Evolutionary conservation across 2,797 vertebrate genomes (phyloP).

Genomic region (Neosilurus hyrtlii): DNA sequence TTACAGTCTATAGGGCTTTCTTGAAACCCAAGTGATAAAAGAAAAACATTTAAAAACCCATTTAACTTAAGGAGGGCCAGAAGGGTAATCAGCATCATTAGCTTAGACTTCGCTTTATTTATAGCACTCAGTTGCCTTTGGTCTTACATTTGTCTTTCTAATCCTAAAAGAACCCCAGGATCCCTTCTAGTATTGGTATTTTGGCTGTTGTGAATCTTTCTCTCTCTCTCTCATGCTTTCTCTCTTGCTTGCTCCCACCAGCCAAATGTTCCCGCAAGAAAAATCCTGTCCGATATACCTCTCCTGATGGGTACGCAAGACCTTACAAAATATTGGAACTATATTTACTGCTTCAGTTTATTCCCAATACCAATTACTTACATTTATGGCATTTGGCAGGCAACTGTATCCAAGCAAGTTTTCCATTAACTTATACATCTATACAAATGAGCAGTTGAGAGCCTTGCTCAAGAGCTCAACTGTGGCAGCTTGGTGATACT

Average conservation of each 20-base stretch:
- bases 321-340: no score
- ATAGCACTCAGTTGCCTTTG: neutral
- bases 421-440: no score
- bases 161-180: constrained; percentile 7
- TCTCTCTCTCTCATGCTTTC: neutral
- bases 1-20: neutral
- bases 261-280: neutral
- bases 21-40: neutral
- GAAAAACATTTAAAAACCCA: neutral
- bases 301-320: neutral
- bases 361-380: neutral
- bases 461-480: no score
- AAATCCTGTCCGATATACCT: neutral
- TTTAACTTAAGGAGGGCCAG: neutral
- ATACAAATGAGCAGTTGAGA: no score
- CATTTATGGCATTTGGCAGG: no score
- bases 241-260: no score
- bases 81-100: constrained; percentile 13
- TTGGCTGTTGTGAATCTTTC: neutral
- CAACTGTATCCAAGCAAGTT: no score
- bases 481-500: no score
- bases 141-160: constrained; percentile 10
- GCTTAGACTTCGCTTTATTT: neutral
- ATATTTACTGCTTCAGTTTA: neutral
- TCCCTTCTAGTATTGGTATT: neutral